phyloP scores from a whole-genome alignment of 2,888 invertebrate genomes.

The Drosophila neutralis region DNA sequence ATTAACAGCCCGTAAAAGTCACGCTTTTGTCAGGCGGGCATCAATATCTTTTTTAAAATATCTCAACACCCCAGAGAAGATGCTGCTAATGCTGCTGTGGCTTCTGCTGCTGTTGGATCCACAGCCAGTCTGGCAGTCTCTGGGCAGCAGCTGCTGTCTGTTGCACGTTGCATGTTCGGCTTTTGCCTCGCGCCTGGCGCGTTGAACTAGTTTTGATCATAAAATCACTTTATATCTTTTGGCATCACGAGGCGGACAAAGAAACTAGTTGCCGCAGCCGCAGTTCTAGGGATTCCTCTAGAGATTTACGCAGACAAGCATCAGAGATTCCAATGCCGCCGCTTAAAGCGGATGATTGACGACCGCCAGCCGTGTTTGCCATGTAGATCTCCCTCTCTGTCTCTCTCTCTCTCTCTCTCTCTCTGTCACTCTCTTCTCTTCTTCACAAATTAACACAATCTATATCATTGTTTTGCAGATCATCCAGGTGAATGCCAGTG shows the following conservation, averaged over 20 bases:
- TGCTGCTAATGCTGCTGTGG: constrained; percentile 16
- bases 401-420: not conserved
- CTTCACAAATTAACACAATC: constrained; percentile 43
- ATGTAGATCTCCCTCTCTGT: constrained; percentile 36
- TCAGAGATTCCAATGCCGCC: constrained; percentile 59
- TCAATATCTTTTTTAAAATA: constrained; percentile 79
- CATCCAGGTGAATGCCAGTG: constrained; percentile 94
- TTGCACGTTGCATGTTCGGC: constrained; percentile 20
- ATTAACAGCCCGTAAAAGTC: constrained; percentile 82
- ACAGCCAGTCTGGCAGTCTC: constrained; percentile 3
- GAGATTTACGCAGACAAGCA: constrained; percentile 69
- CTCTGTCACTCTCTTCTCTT: no score
- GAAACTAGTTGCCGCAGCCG: constrained; percentile 37
- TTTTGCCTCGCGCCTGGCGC: constrained; percentile 24
- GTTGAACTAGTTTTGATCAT: constrained; percentile 79
- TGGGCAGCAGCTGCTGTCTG: constrained; percentile 19
- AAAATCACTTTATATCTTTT: constrained; percentile 80
- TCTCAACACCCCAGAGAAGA: constrained; percentile 75
- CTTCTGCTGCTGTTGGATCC: constrained; percentile 6
- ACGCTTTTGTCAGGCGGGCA: constrained; percentile 81
- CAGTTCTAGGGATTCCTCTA: constrained; percentile 75
- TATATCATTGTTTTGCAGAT: constrained; percentile 86
- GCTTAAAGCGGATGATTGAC: constrained; percentile 69
- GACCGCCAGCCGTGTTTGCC: constrained; percentile 71
- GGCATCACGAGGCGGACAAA: constrained; percentile 58